A percentile compares a stretch with the other conserved stretches of the same genome.
These are phyloP conservation scores for Danaus chrysippus DNA, from an alignment of 2,888 invertebrate species.

Conservation along the genomic window DNA sequence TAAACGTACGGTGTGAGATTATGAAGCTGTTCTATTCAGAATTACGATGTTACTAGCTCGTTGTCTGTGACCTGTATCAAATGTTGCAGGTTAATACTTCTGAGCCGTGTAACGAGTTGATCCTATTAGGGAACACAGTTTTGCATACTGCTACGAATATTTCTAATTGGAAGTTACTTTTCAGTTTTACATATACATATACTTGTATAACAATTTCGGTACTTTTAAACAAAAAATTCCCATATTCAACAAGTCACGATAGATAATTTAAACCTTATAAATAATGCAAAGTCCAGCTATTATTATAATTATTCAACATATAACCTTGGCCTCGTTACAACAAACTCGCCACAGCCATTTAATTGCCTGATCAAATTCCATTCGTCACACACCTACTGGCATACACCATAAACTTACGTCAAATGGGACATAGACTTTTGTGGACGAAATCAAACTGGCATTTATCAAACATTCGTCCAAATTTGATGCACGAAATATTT, in stretches of 20 bases:
- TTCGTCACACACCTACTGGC: conserved; percentile 18
- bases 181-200: no score
- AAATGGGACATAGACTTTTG: not conserved
- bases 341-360: conserved; percentile 9
- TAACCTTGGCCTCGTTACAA: no score
- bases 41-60: conserved; percentile 1
- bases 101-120: conserved; percentile 12
- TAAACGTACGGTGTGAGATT: not conserved
- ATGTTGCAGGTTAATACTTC: conserved; percentile 12
- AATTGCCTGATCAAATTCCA: conserved; percentile 29
- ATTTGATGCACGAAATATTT: no score
- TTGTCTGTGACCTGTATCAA: conserved; percentile 1
- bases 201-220: no score
- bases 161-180: no score
- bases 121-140: conserved; percentile 11
- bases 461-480: no score
- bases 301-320: no score
- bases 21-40: conserved; percentile 1
- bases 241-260: no score
- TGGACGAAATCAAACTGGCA: no score
- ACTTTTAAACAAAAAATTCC: no score
- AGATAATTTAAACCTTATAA: no score
- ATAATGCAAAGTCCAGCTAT: no score
- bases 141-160: not conserved
- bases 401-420: conserved; percentile 8